Evolutionary conservation across 2,888 invertebrate genomes (phyloP).

Genomic region (Pocota personata): DNA sequence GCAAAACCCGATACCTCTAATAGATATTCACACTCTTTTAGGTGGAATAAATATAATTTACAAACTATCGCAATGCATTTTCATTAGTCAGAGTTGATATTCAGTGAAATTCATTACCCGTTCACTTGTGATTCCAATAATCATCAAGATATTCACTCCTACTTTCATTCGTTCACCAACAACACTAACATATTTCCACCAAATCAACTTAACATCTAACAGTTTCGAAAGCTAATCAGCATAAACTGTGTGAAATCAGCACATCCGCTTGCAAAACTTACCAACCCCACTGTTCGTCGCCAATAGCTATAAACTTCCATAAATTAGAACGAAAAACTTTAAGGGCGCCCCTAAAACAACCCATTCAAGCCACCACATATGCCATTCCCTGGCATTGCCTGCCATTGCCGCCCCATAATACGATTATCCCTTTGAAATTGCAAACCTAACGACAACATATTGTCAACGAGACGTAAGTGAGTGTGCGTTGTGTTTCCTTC

Average conservation of each 20-base stretch:
- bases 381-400: not conserved
- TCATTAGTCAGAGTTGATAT: too few species aligned
- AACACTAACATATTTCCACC: not conserved
- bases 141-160: not conserved
- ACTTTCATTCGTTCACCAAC: not conserved
- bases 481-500: not conserved
- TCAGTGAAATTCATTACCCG: too few species aligned
- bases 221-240: slow-evolving; percentile 9
- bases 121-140: not conserved
- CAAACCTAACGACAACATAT: slow-evolving; percentile 48
- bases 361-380: slow-evolving; percentile 2
- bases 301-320: slow-evolving; percentile 17
- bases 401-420: not conserved
- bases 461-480: not conserved
- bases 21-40: too few species aligned
- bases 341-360: not conserved
- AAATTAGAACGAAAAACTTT: slow-evolving; percentile 37
- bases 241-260: slow-evolving; percentile 30
- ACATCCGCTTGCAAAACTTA: not conserved
- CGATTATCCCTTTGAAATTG: slow-evolving; percentile 40
- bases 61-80: too few species aligned
- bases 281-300: not conserved
- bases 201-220: not conserved
- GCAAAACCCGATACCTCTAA: too few species aligned
- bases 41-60: too few species aligned